Base-by-base conservation (phyloP, 2,888 invertebrate genomes). In the Zootermopsis nevadensis region DNA sequence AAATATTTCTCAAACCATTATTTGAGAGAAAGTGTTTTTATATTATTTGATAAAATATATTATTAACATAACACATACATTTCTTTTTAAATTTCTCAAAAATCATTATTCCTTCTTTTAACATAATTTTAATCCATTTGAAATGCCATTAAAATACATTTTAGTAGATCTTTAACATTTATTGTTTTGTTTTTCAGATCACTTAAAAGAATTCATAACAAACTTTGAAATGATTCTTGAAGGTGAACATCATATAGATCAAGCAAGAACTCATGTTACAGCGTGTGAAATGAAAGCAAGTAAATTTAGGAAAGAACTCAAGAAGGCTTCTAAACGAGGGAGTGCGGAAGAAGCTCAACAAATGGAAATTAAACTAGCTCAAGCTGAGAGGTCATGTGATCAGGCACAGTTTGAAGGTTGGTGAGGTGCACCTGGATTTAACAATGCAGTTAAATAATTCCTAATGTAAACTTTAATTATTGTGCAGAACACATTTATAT, bases 151-250 rank as follows among this genome's bases (percentile, higher is more conserved):
- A 48, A 4, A 48, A 48, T 48, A 3, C 4, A 48, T 48, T 19
- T 48, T 19, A 15, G 15, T 48, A 19, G 0, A 19, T 1, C 48
- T 48, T 48, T 0, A 48, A 19, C 19, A 48, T 48, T 19, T 48
- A 15, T 15, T 42, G 12, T 15, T 48, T 19, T 48, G 19, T 48
- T 74, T 87, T 87, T n/a, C 86, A 90, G 90, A 89, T 60, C 88
- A 89, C 74, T 85, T 91, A 80, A 90, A 90, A 85, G 89, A 90
- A 30, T 90, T 90, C 85, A 88, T 89, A 84, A 88, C 89, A 82
- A 89, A 90, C 86, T 91, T 90, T 88, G 91, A 91, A 85, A 87
- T 90, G 87, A 89, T 91, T 60, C 86, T 91, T 24, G 91, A 91
- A 87, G 91, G 90, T 72, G 90, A 91, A 86, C 89, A 89, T 81